These are phyloP conservation scores for Oreotragus oreotragus DNA, from an alignment of 2,113 vertebrate genomes.

Conservation along the genomic window DNA sequence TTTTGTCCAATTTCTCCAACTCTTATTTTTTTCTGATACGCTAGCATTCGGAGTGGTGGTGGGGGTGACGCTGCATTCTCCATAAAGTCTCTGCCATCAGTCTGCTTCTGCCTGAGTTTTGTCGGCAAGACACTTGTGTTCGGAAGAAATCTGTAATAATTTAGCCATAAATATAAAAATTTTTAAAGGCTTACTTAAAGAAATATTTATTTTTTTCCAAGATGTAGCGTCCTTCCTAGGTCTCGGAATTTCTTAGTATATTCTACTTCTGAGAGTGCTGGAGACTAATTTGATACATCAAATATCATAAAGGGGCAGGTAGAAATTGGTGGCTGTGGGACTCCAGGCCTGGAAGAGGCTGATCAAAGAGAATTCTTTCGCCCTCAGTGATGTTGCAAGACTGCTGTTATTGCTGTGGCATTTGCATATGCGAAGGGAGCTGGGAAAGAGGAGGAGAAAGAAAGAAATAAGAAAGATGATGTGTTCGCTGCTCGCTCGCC, in stretches of 20 bases:
- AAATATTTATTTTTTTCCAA: neutral
- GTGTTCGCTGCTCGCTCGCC: neutral
- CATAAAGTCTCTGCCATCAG: neutral
- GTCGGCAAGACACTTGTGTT: neutral
- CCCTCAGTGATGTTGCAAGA: neutral
- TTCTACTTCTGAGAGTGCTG: neutral
- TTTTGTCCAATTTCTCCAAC: neutral
- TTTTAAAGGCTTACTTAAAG: neutral
- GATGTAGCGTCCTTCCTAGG: neutral
- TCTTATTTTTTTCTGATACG: neutral
- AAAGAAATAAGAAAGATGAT: neutral
- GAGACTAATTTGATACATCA: neutral
- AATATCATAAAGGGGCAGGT: neutral
- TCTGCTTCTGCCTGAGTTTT: neutral
- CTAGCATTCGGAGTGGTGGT: neutral
- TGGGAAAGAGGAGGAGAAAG: neutral
- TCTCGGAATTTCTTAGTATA: neutral
- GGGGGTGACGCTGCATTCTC: neutral
- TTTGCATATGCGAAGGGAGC: neutral
- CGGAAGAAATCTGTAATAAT: neutral
- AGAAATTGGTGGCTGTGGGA: neutral
- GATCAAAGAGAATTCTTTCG: conserved; percentile 10
- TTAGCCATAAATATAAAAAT: neutral
- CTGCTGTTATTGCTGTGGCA: neutral
- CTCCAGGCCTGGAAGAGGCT: neutral